phyloP scores from a whole-genome alignment of 2,113 vertebrate genomes.

The Albula goreensis region DNA sequence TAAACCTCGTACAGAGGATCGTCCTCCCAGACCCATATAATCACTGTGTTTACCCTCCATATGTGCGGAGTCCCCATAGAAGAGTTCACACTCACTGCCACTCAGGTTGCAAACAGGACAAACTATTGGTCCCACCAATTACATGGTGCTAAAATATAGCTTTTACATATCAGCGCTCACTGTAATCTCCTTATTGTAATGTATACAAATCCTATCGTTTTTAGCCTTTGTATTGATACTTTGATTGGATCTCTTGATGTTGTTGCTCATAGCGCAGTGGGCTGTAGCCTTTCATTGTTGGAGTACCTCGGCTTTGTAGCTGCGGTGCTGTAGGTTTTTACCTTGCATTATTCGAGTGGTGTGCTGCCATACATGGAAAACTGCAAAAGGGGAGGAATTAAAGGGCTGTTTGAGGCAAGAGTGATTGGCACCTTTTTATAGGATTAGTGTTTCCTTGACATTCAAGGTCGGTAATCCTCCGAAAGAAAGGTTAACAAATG shows the following conservation, averaged over 20 bases:
- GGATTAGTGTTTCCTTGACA: constrained; percentile 70
- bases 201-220: not conserved
- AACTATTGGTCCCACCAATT: not conserved
- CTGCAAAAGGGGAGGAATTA: constrained; percentile 35
- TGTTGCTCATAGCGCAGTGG: not conserved
- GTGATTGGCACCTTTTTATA: constrained; percentile 62
- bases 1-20: constrained; percentile 65
- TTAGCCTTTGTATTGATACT: not conserved
- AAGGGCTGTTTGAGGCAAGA: constrained; percentile 40
- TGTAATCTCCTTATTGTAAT: not conserved
- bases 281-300: not conserved
- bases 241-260: not conserved
- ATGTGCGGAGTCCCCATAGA: constrained; percentile 59
- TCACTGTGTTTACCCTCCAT: constrained; percentile 76
- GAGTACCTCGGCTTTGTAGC: not conserved
- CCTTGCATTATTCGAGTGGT: not conserved
- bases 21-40: constrained; percentile 49
- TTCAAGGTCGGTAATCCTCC: constrained; percentile 64
- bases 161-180: not conserved
- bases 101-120: not conserved
- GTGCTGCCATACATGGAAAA: constrained; percentile 12
- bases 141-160: not conserved
- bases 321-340: not conserved
- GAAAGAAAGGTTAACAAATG: constrained; percentile 61
- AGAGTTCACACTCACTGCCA: constrained; percentile 13